These are phyloP conservation scores for Myotis planiceps DNA, from an alignment of 2,797 vertebrate species.

Conservation along the genomic window DNA sequence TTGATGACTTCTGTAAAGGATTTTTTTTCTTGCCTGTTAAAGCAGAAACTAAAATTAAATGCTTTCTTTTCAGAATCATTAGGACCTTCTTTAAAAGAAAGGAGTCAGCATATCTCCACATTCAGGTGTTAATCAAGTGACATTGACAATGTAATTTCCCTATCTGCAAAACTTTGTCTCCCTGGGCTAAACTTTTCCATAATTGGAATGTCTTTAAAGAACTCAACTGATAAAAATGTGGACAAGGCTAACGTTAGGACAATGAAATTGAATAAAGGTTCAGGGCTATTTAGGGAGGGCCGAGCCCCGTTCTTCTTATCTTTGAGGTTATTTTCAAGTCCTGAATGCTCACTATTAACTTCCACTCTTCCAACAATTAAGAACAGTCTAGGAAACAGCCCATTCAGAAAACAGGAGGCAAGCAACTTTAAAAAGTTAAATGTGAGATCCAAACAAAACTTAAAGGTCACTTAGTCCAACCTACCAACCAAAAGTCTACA, in stretches of 20 bases:
- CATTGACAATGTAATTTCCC: slow-evolving; percentile 77
- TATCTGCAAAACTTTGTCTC: slow-evolving; percentile 77
- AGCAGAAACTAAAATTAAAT: slow-evolving; percentile 81
- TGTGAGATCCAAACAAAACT: not conserved
- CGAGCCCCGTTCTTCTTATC: not conserved
- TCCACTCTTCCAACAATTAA: not conserved
- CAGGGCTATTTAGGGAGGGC: not conserved
- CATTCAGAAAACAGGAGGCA: not conserved
- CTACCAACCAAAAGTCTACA: not conserved
- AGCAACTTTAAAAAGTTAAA: not conserved
- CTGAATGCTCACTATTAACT: not conserved
- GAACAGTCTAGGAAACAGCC: not conserved
- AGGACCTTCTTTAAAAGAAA: slow-evolving; percentile 79
- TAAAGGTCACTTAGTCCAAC: not conserved
- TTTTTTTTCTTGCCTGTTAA: slow-evolving; percentile 75
- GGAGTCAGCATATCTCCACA: slow-evolving; percentile 68
- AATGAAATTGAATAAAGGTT: slow-evolving; percentile 48
- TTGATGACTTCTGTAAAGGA: slow-evolving; percentile 79
- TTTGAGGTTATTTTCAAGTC: not conserved
- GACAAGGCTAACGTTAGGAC: slow-evolving; percentile 66
- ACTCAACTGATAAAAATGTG: slow-evolving; percentile 66
- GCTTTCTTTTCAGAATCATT: slow-evolving; percentile 80
- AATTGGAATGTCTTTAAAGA: slow-evolving; percentile 79
- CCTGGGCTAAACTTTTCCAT: slow-evolving; percentile 73
- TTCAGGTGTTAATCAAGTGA: slow-evolving; percentile 81